phyloP scores from a whole-genome alignment of 2,113 vertebrate species.

The Hemicordylus capensis region DNA sequence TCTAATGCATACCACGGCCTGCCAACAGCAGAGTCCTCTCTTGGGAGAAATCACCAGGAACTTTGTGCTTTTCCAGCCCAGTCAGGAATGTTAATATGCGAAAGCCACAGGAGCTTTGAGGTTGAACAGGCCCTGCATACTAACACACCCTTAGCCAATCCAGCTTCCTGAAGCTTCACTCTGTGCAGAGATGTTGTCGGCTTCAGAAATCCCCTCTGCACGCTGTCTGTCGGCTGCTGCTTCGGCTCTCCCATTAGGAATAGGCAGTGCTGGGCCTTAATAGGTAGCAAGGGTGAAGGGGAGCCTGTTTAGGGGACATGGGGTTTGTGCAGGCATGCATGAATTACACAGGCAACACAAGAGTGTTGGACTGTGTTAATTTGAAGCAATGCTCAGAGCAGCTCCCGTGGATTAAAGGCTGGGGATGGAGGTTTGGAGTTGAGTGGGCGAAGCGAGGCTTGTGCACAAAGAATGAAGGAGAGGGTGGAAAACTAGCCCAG shows the following conservation, averaged over 20 bases:
- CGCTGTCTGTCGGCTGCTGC: not conserved
- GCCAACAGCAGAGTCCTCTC: constrained; percentile 6
- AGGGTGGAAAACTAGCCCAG: not conserved
- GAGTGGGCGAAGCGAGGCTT: not conserved
- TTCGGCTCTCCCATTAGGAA: not conserved
- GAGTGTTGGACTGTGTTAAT: not conserved
- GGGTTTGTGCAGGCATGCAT: not conserved
- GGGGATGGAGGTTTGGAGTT: rapidly evolving
- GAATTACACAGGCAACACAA: not conserved
- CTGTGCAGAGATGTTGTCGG: not conserved
- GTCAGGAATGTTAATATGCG: constrained; percentile 7
- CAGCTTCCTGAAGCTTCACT: not conserved
- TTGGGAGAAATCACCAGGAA: not conserved
- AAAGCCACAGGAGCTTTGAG: constrained; percentile 22
- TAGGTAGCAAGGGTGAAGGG: not conserved
- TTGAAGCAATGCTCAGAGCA: rapidly evolving
- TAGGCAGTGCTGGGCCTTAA: not conserved
- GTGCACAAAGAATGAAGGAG: not conserved
- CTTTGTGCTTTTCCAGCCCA: not conserved
- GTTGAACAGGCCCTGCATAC: not conserved
- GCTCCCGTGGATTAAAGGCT: not conserved
- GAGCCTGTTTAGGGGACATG: not conserved
- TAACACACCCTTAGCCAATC: rapidly evolving
- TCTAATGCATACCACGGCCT: rapidly evolving
- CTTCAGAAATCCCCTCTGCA: not conserved